Base-by-base conservation (phyloP, 2,797 vertebrate genomes). In the Gephyroberyx darwinii region DNA sequence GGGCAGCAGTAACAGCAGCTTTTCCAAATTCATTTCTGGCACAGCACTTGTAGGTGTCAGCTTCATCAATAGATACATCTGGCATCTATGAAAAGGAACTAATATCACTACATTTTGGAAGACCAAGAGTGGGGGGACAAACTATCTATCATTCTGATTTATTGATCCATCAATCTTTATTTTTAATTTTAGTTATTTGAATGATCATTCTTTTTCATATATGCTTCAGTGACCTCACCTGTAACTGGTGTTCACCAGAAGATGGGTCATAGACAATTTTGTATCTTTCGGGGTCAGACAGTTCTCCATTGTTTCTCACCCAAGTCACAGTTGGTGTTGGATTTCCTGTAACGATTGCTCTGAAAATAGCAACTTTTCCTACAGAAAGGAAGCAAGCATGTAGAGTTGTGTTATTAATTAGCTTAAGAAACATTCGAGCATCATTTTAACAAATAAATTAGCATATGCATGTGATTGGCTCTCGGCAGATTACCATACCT, bases 331-430 rank as follows among this genome's bases (percentile, higher is more conserved):
- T 69, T 10, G 96, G 96, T 51, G 47, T 50, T 63, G 96, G 96
- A 1, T 95, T 86, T 43, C 96, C 96, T n/a, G 75, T 91, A 69
- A 96, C 69, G 56, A 95, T 85, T 5, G 94, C 94, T 88, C 86
- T 95, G 85, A 98, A 96, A 81, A 94, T n/a, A 1, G 94, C 95
- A n/a, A 78, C 47, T 92, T 96, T 96, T 57, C 96, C 96, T 98
- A 14, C 2, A 80, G 17, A 74, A 31, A 60, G 14, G 3, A 12
- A 71, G 2, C 4, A 55, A 59, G 1, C 51, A 53, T 57, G 2
- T 19, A 4, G 0, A n/a, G 4, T 4, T 10, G 26, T 3, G 0
- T 47, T 16, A 22, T 60, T n/a, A 8, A 26, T 26, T 22, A 35
- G 13, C 9, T 16, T 1, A 31, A 8, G 31, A 65, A 20, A 5